Percentiles rank a stretch among this genome's conserved stretches.
Conservation (phyloP, 2,888 invertebrate species). For the Phragmatobia fuliginosa region DNA sequence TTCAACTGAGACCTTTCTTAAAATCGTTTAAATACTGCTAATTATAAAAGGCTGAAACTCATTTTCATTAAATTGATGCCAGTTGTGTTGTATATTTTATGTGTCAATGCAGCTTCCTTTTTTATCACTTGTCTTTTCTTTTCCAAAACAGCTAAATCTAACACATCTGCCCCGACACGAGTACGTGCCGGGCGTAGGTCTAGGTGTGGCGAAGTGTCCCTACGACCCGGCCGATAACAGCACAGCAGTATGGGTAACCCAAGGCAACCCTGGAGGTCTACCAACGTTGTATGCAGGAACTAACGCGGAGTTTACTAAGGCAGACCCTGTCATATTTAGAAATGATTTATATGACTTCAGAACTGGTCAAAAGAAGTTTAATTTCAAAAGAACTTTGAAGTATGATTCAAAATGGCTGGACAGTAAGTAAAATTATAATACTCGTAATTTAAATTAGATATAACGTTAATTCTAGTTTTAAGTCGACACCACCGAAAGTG, state of each 20-base stretch:
- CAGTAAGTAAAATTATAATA: constrained; percentile 80
- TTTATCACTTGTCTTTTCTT: not conserved
- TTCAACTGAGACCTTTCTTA: too few species aligned
- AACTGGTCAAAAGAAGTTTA: constrained; percentile 87
- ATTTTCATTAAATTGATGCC: not conserved
- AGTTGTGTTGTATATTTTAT: too few species aligned
- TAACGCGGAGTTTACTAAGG: constrained; percentile 90
- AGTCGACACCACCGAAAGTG: not conserved
- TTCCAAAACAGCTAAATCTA: constrained; percentile 76
- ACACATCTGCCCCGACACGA: constrained; percentile 87
- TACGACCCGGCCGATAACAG: constrained; percentile 91
- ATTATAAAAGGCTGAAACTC: not conserved
- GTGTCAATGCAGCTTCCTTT: too few species aligned
- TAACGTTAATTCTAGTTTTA: not conserved
- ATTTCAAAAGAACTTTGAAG: constrained; percentile 89
- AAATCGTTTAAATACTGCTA: too few species aligned
- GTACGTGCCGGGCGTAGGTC: constrained; percentile 88
- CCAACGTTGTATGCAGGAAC: constrained; percentile 91
- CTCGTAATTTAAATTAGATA: not conserved
- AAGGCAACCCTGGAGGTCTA: constrained; percentile 89
- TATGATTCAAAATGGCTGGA: constrained; percentile 92
- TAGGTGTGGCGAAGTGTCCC: constrained; percentile 90
- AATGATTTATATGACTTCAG: constrained; percentile 88
- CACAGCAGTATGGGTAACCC: constrained; percentile 90
- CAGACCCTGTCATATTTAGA: constrained; percentile 91